These are phyloP conservation scores for Hyalella azteca DNA, from an alignment of 2,888 invertebrate genomes.

Conservation along the genomic window DNA sequence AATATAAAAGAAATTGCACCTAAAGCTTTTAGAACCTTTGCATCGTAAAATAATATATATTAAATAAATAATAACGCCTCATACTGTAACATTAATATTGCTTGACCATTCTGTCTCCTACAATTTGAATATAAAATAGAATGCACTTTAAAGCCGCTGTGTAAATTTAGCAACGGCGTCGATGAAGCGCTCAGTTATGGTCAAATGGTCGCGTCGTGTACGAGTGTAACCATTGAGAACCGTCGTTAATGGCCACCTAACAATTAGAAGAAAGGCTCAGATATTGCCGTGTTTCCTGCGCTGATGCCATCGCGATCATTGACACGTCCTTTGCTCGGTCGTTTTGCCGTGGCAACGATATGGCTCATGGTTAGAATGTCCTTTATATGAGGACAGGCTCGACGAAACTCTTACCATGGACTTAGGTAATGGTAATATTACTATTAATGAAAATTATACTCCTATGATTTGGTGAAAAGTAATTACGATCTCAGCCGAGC, in stretches of 20 bases:
- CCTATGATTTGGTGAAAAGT: too few relatives aligned
- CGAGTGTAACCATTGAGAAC: background rate
- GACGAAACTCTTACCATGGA: background rate
- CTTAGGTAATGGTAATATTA: background rate
- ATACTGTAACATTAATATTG: too few relatives aligned
- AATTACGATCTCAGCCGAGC: too few relatives aligned
- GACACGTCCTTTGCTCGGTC: background rate
- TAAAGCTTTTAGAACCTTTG: too few relatives aligned
- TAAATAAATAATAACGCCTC: too few relatives aligned
- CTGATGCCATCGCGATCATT: background rate
- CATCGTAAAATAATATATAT: too few relatives aligned
- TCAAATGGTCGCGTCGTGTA: background rate
- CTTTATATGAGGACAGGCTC: background rate
- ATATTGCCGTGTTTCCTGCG: background rate
- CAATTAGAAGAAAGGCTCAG: conserved; percentile 10
- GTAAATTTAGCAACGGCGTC: too few relatives aligned
- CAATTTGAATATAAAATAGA: too few relatives aligned
- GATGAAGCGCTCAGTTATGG: too few relatives aligned
- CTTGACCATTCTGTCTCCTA: too few relatives aligned
- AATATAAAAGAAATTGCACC: too few relatives aligned
- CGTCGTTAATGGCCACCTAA: background rate
- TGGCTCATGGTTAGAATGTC: background rate
- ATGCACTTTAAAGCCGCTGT: too few relatives aligned
- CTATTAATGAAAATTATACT: background rate
- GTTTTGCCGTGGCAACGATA: background rate